phyloP scores from a whole-genome alignment of 2,797 vertebrate genomes.

The Hypotaenidia philippensis region DNA sequence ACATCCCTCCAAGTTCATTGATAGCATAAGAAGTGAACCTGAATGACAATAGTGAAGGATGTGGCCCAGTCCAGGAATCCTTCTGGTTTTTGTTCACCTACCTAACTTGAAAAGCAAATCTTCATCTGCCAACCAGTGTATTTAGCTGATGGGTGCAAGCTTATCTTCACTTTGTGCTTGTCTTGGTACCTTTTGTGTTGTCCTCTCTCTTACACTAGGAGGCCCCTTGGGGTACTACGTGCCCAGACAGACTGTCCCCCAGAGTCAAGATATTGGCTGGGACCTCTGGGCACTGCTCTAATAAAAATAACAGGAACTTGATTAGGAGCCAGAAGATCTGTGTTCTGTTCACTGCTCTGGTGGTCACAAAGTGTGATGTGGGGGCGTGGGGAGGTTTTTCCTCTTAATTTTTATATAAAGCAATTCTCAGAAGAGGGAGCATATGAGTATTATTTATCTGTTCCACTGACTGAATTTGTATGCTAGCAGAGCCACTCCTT shows the following conservation, averaged over 20 bases:
- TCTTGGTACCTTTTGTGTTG: background rate
- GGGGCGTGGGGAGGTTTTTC: background rate
- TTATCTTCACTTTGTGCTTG: background rate
- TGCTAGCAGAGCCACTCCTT: background rate
- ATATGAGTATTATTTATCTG: background rate
- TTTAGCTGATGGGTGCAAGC: background rate
- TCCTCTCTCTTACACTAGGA: background rate
- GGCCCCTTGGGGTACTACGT: background rate
- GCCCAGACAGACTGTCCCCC: background rate
- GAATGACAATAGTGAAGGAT: fast-evolving
- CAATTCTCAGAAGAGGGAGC: background rate
- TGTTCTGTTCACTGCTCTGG: conserved; percentile 37
- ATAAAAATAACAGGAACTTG: conserved; percentile 37
- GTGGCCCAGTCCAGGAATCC: background rate
- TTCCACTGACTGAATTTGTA: background rate
- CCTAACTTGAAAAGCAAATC: background rate
- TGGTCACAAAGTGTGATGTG: conserved; percentile 5
- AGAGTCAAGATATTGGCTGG: background rate
- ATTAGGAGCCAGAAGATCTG: conserved; percentile 39
- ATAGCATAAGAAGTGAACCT: background rate
- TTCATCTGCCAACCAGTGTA: background rate
- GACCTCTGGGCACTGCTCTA: background rate
- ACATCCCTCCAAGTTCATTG: background rate
- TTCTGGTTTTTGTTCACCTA: background rate
- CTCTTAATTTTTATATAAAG: background rate